These are phyloP conservation scores for Gorilla gorilla DNA, from an alignment of 2,113 vertebrate genomes.

Conservation along the genomic window DNA sequence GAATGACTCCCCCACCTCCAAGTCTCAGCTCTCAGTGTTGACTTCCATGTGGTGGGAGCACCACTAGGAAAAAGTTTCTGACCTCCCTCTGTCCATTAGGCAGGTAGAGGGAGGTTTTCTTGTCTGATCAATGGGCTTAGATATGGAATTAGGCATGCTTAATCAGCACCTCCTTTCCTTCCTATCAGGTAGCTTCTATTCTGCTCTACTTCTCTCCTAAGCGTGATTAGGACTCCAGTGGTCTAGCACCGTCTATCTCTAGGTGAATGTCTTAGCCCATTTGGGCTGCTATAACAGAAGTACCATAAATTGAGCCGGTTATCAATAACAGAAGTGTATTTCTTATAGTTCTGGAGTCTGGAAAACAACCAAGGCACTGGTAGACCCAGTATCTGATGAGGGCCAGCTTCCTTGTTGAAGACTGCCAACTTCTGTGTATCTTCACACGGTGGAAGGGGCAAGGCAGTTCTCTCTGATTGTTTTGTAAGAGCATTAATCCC, in stretches of 20 bases:
- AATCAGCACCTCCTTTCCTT: background rate
- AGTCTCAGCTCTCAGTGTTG: no score
- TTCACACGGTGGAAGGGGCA: background rate
- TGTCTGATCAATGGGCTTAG: background rate
- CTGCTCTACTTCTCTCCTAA: background rate
- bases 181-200: background rate
- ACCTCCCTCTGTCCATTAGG: no score
- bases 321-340: background rate
- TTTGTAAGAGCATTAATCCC: background rate
- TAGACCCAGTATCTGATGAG: background rate
- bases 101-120: background rate
- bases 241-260: accelerated
- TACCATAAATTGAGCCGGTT: no score
- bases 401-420: background rate
- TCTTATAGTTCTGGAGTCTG: background rate
- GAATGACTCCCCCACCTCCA: background rate
- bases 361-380: background rate
- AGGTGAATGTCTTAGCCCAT: background rate
- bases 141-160: background rate
- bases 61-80: background rate
- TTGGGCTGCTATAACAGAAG: background rate
- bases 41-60: accelerated
- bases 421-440: background rate
- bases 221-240: background rate
- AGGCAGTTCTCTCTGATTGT: background rate